These are phyloP conservation scores for Thermophis baileyi DNA, from an alignment of 2,113 vertebrate species.

Conservation along the genomic window DNA sequence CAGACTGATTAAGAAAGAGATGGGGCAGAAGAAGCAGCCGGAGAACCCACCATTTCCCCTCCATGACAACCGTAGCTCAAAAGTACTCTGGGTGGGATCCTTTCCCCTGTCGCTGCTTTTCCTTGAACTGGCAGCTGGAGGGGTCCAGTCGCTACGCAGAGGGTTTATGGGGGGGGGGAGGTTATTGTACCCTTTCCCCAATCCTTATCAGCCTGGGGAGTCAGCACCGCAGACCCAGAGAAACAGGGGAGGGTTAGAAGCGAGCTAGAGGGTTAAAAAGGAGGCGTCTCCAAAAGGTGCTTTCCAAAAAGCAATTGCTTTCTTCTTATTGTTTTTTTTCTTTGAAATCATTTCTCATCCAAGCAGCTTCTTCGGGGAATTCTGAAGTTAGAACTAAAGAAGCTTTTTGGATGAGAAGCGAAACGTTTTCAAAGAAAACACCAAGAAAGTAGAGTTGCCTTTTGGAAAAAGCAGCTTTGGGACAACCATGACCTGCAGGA, in stretches of 20 bases:
- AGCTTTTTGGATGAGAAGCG: not conserved
- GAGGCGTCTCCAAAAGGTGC: not conserved
- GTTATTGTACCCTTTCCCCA: not conserved
- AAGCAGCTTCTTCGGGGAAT: not conserved
- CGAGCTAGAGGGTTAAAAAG: not conserved
- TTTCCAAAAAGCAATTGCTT: not conserved
- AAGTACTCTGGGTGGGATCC: not conserved
- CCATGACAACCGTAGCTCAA: accelerated
- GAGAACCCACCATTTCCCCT: not conserved
- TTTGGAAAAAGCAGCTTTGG: not conserved
- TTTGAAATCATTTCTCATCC: not conserved
- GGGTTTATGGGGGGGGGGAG: not conserved
- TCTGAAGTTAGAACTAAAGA: not conserved
- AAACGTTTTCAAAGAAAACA: not conserved
- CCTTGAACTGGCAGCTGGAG: not conserved
- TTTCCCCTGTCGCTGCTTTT: not conserved
- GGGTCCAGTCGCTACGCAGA: accelerated
- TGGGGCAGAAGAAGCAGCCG: not conserved
- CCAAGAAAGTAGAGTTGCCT: not conserved
- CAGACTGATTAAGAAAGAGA: not conserved
- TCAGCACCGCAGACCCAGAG: not conserved
- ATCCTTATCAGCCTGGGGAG: not conserved
- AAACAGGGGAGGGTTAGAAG: not conserved
- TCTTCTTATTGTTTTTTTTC: too few species aligned
- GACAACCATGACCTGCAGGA: not conserved